Base-by-base conservation (phyloP, 2,888 invertebrate genomes). In the Megaustenia siamemsis region DNA sequence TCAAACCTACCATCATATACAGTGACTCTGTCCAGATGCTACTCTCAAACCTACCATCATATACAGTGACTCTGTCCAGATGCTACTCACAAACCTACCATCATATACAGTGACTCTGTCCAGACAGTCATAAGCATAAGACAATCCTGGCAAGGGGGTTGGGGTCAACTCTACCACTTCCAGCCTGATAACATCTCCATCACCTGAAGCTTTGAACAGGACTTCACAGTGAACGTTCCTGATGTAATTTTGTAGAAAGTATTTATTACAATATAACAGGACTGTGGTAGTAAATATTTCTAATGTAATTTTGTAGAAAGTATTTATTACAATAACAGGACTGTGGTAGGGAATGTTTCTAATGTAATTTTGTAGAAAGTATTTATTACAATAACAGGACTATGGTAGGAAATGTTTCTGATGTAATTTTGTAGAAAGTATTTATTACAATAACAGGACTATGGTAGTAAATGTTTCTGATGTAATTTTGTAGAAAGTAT, bases 51-150 rank as follows among this genome's bases (percentile, higher is more conserved):
- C 49, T 10, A 49, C 49, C 49, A 49, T 6, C 15, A 10, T 49
- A 6, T 15, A 49, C 49, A 49, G 6, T 49, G 49, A 10, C 49
- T 10, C 15, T 49, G 49, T 6, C 15, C 15, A 15, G 56, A 56
- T 10, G 56, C 24, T 21, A 21, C 21, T 5, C 10, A 63, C n/a
- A 32, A 38, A 18, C 68, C 15, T 35, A 68, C 68, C 68, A 68
- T 68, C 68, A 79, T 79, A 79, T 3, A 79, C 38, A 8, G 68
- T 79, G 18, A 79, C 79, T 24, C 45, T 68, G 38, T 68, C 49
- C 45, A 40, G 24, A 68, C 78, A 78, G 5, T 32, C 3, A 15
- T 43, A 8, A 45, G 2, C 10, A 24, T 6, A 1, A 3, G 28
- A 63, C 35, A 28, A 12, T 40, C 78, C 38, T 4, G 71, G 56